Base-by-base conservation (phyloP, 2,888 invertebrate genomes). In the Globia sparganii region DNA sequence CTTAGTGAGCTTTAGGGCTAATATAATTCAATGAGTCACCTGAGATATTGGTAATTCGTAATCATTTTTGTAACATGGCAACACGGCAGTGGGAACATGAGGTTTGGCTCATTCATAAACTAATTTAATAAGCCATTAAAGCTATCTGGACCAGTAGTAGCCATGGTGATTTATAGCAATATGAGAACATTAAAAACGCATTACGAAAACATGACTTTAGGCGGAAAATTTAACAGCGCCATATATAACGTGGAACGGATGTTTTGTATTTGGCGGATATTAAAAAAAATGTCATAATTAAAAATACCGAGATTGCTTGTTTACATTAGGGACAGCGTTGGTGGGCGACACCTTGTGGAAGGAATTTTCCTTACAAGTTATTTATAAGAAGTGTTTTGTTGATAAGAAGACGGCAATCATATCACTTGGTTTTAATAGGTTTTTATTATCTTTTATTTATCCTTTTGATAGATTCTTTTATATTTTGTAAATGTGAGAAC, bases 111-210 rank as follows among this genome's bases (percentile, higher is more conserved):
- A 81, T 85, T 84, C 90, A 91, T 91, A 94, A 94, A 94, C 93
- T 93, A 93, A 96, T 96, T 96, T 95, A 96, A 95, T 96, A 96
- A 96, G 91, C 95, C 96, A 95, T 96, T 96, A 96, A 94, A 95
- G 95, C 96, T 95, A 95, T 96, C 96, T 95, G 96, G 95, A 94
- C 94, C 96, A 95, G 94, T 94, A 94, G 94, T 94, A 93, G 92
- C 94, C 93, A 94, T 94, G 91, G 92, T 96, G 96, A 96, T 96
- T 96, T 96, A 96, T 96, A 94, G 95, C 94, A 96, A 96, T 95
- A 96, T 95, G 95, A 95, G 96, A 96, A 96, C 96, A 96, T 96
- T 96, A 96, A 96, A 96, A 96, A 96, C 96, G 95, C 96, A 96
- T 96, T 96, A 96, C 94, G 94, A 95, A 96, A 96, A 96, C 96